Evolutionary conservation across 2,797 vertebrate species (phyloP).

Genomic region (Myoxocephalus aenaeus): DNA sequence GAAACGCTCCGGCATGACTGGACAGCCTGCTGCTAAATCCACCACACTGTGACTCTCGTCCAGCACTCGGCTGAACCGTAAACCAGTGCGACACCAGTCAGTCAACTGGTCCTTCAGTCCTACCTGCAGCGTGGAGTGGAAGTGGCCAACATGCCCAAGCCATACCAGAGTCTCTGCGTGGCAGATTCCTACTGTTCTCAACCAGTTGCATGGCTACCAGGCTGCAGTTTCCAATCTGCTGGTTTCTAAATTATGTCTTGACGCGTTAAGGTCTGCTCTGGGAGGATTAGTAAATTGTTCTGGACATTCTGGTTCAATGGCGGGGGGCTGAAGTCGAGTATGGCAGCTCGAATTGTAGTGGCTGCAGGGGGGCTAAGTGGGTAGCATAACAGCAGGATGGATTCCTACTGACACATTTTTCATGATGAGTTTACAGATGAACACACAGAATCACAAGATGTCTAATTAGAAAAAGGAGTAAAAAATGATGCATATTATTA

Average conservation of each 20-base stretch:
- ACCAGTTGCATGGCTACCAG: slow-evolving; percentile 8
- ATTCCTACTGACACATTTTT: background rate
- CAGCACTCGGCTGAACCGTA: slow-evolving; percentile 2
- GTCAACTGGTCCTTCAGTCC: slow-evolving; percentile 17
- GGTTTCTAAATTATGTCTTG: slow-evolving; percentile 11
- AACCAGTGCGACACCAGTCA: background rate
- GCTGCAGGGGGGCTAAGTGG: background rate
- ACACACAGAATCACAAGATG: background rate
- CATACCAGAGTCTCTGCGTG: slow-evolving; percentile 39
- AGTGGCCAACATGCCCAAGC: slow-evolving; percentile 64
- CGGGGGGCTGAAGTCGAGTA: background rate
- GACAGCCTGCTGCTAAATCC: slow-evolving; percentile 1
- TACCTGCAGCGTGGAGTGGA: slow-evolving; percentile 57
- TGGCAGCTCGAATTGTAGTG: background rate
- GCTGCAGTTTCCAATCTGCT: slow-evolving; percentile 5
- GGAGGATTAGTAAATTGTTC: slow-evolving; percentile 22
- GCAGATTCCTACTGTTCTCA: slow-evolving; percentile 26
- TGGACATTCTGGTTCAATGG: background rate
- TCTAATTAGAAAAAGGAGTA: background rate
- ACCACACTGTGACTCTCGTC: background rate
- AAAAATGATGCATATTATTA: background rate
- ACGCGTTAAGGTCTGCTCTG: background rate
- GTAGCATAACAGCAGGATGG: background rate
- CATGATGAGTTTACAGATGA: background rate
- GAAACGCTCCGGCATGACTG: slow-evolving; percentile 9